Evolutionary conservation across 2,113 vertebrate species (phyloP).

Genomic region (Lepus americanus): DNA sequence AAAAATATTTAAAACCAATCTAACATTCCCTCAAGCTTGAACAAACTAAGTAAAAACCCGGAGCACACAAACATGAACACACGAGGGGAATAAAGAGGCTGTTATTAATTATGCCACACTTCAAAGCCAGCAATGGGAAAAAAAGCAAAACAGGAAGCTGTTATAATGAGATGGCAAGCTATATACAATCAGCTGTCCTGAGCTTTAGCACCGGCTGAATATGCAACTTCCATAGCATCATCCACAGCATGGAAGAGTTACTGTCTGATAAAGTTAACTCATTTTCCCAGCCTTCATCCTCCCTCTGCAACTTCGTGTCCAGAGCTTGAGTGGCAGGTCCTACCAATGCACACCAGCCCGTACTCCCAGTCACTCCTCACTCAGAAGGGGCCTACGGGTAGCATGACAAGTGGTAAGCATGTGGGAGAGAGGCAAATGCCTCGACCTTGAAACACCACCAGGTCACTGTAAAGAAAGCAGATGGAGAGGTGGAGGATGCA

Average conservation of each 20-base stretch:
- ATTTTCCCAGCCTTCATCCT: not conserved
- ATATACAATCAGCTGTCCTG: accelerated
- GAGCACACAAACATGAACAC: conserved; percentile 66
- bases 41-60: conserved; percentile 70
- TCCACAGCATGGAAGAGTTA: conserved; percentile 15
- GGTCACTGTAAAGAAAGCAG: not conserved
- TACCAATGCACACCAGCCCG: not conserved
- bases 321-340: not conserved
- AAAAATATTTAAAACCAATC: conserved; percentile 54
- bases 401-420: not conserved
- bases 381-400: not conserved
- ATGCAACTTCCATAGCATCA: conserved; percentile 37
- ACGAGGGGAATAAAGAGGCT: conserved; percentile 68
- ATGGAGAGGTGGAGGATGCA: not conserved
- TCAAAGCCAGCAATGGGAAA: conserved; percentile 8
- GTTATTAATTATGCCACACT: conserved; percentile 72
- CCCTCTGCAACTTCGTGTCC: not conserved
- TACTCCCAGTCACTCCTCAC: not conserved
- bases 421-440: not conserved
- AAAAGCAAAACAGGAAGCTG: conserved; percentile 70
- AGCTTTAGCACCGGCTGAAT: conserved; percentile 15
- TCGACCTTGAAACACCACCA: not conserved
- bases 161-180: not conserved
- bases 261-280: not conserved
- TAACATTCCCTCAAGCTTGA: conserved; percentile 70